Conservation (phyloP, 2,113 vertebrate genomes). For the Amphiprion ocellaris region DNA sequence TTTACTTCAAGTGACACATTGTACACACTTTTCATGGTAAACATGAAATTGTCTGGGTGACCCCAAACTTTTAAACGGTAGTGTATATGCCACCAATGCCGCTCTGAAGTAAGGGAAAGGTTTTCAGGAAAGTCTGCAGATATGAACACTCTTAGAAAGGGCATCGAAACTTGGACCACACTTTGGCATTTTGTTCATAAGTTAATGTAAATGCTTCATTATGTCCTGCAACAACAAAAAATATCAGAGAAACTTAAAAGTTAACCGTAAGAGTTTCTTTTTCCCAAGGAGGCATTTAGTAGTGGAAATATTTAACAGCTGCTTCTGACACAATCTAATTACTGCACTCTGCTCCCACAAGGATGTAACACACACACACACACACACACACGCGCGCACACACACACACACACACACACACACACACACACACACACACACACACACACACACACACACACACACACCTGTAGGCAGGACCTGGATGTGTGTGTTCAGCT, state of each 20-base stretch:
- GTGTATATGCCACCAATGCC: too few relatives aligned
- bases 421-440: slow-evolving; percentile 49
- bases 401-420: slow-evolving; percentile 41
- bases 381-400: neutral
- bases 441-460: slow-evolving; percentile 35
- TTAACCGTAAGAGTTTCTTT: neutral
- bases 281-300: neutral
- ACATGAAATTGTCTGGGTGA: too few relatives aligned
- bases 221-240: neutral
- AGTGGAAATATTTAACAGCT: slow-evolving; percentile 8
- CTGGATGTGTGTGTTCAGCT: slow-evolving; percentile 86
- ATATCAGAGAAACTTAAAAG: neutral
- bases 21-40: too few relatives aligned
- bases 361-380: slow-evolving; percentile 5
- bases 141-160: too few relatives aligned
- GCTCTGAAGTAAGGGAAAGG: too few relatives aligned
- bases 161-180: too few relatives aligned
- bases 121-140: too few relatives aligned
- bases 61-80: too few relatives aligned
- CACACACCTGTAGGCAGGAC: slow-evolving; percentile 70
- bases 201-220: neutral
- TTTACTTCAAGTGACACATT: too few relatives aligned
- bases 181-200: too few relatives aligned
- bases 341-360: slow-evolving; percentile 25
- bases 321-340: neutral